Base-by-base conservation (phyloP, 2,888 invertebrate genomes). In the Galerucella nymphaeae region DNA sequence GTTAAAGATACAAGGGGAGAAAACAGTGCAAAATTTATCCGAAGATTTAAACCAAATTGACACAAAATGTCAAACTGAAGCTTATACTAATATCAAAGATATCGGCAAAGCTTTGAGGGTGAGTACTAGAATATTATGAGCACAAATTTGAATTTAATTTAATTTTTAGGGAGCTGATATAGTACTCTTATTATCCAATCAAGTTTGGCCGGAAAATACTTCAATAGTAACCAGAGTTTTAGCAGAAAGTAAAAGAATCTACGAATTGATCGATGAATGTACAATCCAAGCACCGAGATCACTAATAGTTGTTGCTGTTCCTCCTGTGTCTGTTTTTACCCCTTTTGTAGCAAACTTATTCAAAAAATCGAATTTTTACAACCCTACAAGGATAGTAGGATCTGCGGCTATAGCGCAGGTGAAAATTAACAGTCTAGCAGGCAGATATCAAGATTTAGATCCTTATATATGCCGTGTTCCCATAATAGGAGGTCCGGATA, bases 401-500 rank as follows among this genome's bases (percentile, higher is more conserved):
- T 85, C 84, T 0, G 82, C 84, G 8, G 82, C 84, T 9, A 74
- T 83, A 42, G 77, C 82, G 58, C 84, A 85, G 78, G 84, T 85
- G 10, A 86, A 91, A 80, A 88, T 92, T 0, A 91, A 91, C 82
- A 88, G 91, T 20, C 89, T 92, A 79, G 87, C 91, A 58, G 90
- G 91, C 18, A 89, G 90, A 77, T 88, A 89, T 38, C 84, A 90
- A 87, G 88, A 87, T 58, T 80, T 91, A 70, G 89, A 91, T 81
- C 91, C 91, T 1, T 81, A 86, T 50, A 84, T 88, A 71, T 89
- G 91, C 8, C 88, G 89, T 79, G 89, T 91, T n/a, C 92, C 93
- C 1, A 88, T 93, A 2, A 71, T 87, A 41, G 92, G 93, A 64
- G 93, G 93, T 11, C 92, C 83, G n/a, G 90, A 92, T 75, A 89